These are phyloP conservation scores for Enteromius paludinosus DNA, from an alignment of 2,797 vertebrate species.

Conservation along the genomic window DNA sequence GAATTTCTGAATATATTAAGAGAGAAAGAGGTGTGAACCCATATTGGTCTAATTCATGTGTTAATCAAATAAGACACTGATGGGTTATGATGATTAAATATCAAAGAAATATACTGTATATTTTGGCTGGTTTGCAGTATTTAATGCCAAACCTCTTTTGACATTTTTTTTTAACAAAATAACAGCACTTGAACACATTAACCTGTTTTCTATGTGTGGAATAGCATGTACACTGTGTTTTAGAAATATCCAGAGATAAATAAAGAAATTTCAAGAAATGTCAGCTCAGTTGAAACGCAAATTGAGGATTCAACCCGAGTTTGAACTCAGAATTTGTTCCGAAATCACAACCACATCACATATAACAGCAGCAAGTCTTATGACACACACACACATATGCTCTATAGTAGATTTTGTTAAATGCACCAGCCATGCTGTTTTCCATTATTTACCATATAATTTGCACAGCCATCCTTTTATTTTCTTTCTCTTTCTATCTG, in stretches of 20 bases:
- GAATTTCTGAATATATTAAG: constrained; percentile 16
- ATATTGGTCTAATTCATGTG: not conserved
- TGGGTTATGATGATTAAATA: not conserved
- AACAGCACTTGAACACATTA: not conserved
- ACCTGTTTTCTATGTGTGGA: not conserved
- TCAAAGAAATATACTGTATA: not conserved
- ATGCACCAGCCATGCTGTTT: not conserved
- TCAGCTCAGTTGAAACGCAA: not conserved
- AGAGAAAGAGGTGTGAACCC: not conserved
- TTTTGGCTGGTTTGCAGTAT: not conserved
- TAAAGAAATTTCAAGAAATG: not conserved
- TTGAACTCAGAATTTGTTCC: not conserved
- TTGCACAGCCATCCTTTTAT: not conserved
- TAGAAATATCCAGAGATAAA: not conserved
- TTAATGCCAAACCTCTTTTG: not conserved
- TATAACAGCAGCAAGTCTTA: not conserved
- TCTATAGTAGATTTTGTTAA: not conserved
- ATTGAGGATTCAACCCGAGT: not conserved
- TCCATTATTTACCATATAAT: not conserved
- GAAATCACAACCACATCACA: not conserved
- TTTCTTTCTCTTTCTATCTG: not conserved
- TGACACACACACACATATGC: not conserved
- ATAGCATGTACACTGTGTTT: not conserved
- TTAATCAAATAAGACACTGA: constrained; percentile 30
- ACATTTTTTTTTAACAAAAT: not conserved